phyloP scores from a whole-genome alignment of 2,888 invertebrate species.

The Drosophila subquinaria region DNA sequence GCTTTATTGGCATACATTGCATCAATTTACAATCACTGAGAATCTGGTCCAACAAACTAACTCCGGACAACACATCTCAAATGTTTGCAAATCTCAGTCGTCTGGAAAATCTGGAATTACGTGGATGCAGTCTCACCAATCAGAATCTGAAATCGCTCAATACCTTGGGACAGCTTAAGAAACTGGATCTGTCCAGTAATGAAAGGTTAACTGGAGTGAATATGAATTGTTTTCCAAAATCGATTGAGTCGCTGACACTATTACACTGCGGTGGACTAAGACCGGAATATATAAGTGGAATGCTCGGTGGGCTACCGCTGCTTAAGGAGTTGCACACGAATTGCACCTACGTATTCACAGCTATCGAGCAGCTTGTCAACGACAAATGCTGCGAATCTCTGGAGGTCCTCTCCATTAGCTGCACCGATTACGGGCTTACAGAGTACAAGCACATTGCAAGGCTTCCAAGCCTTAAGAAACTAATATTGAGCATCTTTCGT shows the following conservation, averaged over 20 bases:
- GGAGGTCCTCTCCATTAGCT: slow-evolving; percentile 38
- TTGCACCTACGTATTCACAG: neutral
- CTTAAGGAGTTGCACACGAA: slow-evolving; percentile 38
- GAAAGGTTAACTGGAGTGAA: neutral
- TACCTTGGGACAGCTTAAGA: slow-evolving; percentile 35
- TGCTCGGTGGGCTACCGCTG: slow-evolving; percentile 4
- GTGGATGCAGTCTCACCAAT: slow-evolving; percentile 30
- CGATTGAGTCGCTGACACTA: slow-evolving; percentile 37
- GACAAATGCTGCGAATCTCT: slow-evolving; percentile 13
- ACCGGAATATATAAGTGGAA: neutral
- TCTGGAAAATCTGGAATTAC: slow-evolving; percentile 33
- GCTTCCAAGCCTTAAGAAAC: slow-evolving; percentile 50
- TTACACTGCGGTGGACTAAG: slow-evolving; percentile 14
- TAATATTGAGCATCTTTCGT: slow-evolving; percentile 11
- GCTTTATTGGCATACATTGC: slow-evolving; percentile 37
- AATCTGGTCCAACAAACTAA: slow-evolving; percentile 14
- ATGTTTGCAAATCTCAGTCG: slow-evolving; percentile 26
- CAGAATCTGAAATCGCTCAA: slow-evolving; percentile 16
- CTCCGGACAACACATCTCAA: slow-evolving; percentile 3
- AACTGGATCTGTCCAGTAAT: slow-evolving; percentile 45
- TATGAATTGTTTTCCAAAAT: slow-evolving; percentile 5
- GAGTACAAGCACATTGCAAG: slow-evolving; percentile 46
- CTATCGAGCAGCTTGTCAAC: neutral
- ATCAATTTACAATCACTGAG: slow-evolving; percentile 25
- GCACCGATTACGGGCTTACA: neutral